A percentile compares a stretch with the other conserved stretches of the same genome.
phyloP scores from a whole-genome alignment of 2,888 invertebrate species.

The Drosophila ezoana region DNA sequence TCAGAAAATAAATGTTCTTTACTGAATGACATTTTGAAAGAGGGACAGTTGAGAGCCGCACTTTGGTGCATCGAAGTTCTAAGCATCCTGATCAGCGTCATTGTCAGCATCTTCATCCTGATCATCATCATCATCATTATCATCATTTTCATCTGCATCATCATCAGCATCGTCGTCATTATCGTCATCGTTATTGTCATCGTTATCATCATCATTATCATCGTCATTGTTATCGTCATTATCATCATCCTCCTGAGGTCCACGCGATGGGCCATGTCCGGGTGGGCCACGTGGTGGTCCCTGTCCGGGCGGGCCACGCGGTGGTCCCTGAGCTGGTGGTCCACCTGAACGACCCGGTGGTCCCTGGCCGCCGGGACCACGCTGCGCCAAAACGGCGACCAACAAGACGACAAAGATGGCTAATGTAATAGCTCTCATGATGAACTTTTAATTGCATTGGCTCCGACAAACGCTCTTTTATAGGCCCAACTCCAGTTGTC shows the following conservation, averaged over 20 bases:
- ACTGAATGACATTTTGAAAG: background rate
- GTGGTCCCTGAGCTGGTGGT: background rate
- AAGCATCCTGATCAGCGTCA: background rate
- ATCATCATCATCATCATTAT: background rate
- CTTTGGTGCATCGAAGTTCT: background rate
- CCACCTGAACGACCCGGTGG: constrained; percentile 5
- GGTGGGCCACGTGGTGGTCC: constrained; percentile 1
- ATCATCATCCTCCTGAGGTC: constrained; percentile 16
- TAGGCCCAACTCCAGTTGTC: constrained; percentile 19
- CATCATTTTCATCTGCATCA: background rate
- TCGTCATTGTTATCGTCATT: background rate
- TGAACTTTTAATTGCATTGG: constrained; percentile 1
- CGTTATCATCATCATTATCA: background rate
- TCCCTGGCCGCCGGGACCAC: constrained; percentile 15
- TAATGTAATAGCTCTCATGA: constrained; percentile 55
- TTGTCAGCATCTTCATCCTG: background rate
- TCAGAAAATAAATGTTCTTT: constrained; percentile 9
- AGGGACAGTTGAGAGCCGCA: background rate
- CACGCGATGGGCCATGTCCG: constrained; percentile 4
- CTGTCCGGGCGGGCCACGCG: background rate
- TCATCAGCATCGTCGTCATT: background rate
- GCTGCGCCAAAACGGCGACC: constrained; percentile 48
- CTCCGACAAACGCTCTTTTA: constrained; percentile 29
- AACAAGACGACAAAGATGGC: constrained; percentile 50
- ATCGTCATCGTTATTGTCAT: background rate